phyloP scores from a whole-genome alignment of 1,140 invertebrate species.

The Trichoplusia ni region DNA sequence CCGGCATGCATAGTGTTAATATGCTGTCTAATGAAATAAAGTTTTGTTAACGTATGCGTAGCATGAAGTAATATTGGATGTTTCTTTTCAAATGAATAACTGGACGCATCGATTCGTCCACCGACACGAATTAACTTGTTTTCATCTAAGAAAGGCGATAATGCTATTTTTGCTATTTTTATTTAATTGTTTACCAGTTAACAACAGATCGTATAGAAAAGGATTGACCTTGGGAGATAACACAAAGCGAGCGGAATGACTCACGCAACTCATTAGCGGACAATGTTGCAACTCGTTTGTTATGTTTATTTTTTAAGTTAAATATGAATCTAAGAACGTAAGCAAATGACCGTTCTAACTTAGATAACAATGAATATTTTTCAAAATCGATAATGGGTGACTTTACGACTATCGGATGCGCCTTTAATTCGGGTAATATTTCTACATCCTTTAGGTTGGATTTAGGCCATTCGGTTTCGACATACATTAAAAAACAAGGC shows the following conservation, averaged over 20 bases:
- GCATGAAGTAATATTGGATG: slow-evolving; percentile 30
- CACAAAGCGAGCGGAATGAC: slow-evolving; percentile 15
- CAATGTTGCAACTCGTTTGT: slow-evolving; percentile 16
- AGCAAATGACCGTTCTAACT: slow-evolving; percentile 23
- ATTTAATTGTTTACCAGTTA: background rate
- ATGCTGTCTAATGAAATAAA: slow-evolving; percentile 35
- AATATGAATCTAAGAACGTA: too few species aligned
- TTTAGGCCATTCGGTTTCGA: slow-evolving; percentile 23
- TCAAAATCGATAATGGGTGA: slow-evolving; percentile 1
- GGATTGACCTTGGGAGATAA: background rate
- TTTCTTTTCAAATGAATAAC: too few species aligned
- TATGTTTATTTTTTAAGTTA: slow-evolving; percentile 26
- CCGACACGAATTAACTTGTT: slow-evolving; percentile 16
- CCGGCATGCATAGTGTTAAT: slow-evolving; percentile 35
- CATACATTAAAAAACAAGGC: slow-evolving; percentile 16
- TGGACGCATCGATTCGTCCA: slow-evolving; percentile 2
- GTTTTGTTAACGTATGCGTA: slow-evolving; percentile 23
- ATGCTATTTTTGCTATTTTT: background rate
- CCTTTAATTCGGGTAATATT: slow-evolving; percentile 30
- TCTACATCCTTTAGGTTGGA: background rate
- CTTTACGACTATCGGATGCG: background rate
- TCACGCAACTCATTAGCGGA: slow-evolving; percentile 9
- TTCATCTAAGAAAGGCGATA: slow-evolving; percentile 21
- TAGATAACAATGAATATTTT: slow-evolving; percentile 26
- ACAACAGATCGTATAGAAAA: slow-evolving; percentile 22